These are phyloP conservation scores for Mylabris sibirica DNA, from an alignment of 2,888 invertebrate species.

Conservation along the genomic window DNA sequence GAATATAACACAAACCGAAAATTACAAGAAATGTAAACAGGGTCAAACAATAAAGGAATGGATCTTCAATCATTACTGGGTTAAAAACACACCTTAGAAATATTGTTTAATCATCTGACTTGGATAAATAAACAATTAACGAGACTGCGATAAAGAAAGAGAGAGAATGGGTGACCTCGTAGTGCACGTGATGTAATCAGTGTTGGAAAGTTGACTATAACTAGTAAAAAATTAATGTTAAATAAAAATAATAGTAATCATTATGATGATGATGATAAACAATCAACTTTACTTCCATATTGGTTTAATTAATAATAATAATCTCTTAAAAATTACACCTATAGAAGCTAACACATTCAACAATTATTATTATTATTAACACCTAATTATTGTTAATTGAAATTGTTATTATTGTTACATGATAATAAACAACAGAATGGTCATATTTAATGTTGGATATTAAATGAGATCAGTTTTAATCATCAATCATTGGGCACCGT, in stretches of 20 bases:
- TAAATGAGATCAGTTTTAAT: constrained; percentile 12
- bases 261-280: constrained; percentile 17
- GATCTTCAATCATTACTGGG: constrained; percentile 26
- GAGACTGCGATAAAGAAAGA: background rate
- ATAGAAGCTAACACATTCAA: constrained; percentile 37
- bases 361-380: constrained; percentile 31
- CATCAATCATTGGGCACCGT: constrained; percentile 11
- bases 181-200: constrained; percentile 8
- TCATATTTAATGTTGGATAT: constrained; percentile 16
- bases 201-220: constrained; percentile 4
- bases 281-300: constrained; percentile 30
- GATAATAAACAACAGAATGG: constrained; percentile 19
- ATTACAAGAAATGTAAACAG: constrained; percentile 25
- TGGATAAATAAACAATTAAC: constrained; percentile 12
- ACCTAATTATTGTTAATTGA: constrained; percentile 17
- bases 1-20: constrained; percentile 27
- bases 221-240: background rate
- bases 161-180: constrained; percentile 11
- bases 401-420: constrained; percentile 18
- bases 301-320: constrained; percentile 31
- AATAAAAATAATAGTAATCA: background rate
- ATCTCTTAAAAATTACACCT: constrained; percentile 37
- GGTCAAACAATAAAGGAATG: constrained; percentile 27
- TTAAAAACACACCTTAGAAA: background rate
- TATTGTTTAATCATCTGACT: background rate